These are phyloP conservation scores for Ametastegia equiseti DNA, from an alignment of 2,888 invertebrate genomes.

Conservation along the genomic window DNA sequence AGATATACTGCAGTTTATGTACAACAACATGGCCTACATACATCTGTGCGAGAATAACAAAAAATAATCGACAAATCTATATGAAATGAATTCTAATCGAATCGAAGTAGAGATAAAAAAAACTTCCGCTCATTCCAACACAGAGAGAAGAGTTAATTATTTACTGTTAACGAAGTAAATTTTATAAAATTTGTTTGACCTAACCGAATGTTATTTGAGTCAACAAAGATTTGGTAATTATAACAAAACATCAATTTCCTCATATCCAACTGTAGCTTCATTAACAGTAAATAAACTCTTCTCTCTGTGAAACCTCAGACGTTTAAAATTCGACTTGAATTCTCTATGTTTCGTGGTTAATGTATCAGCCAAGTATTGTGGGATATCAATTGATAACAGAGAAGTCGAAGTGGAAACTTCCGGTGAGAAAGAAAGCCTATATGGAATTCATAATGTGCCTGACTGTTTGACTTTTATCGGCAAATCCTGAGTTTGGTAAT, in stretches of 20 bases:
- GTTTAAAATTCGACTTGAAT: neutral
- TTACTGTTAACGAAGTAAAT: too few relatives aligned
- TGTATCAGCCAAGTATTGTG: neutral
- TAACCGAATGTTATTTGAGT: too few relatives aligned
- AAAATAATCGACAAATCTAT: neutral
- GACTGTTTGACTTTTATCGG: neutral
- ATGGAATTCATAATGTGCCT: too few relatives aligned
- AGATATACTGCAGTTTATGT: neutral
- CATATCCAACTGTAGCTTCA: too few relatives aligned
- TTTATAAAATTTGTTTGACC: too few relatives aligned
- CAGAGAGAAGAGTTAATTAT: too few relatives aligned
- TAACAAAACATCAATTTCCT: too few relatives aligned
- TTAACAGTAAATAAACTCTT: too few relatives aligned
- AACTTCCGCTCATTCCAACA: neutral
- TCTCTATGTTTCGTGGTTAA: neutral
- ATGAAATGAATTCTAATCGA: neutral
- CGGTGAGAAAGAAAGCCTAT: neutral
- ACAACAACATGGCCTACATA: neutral
- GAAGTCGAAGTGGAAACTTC: neutral
- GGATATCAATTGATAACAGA: neutral
- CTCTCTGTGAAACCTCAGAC: neutral
- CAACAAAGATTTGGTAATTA: too few relatives aligned
- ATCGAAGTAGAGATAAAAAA: too few relatives aligned
- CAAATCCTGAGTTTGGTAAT: neutral
- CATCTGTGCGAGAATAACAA: neutral